phyloP scores from a whole-genome alignment of 2,113 vertebrate genomes.

The Mormyrus lacerda region DNA sequence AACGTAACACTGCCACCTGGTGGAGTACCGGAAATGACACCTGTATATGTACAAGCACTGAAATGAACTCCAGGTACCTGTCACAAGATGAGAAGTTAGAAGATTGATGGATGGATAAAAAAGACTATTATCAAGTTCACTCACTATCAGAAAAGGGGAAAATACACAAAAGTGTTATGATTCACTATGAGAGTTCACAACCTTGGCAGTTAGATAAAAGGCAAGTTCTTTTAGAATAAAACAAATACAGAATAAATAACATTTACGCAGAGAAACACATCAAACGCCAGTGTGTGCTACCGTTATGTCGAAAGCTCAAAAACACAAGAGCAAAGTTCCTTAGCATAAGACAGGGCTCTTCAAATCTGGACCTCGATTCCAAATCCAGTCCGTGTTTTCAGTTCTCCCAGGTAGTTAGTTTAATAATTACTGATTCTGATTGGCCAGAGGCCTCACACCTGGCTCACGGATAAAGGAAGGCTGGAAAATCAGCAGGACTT shows the following conservation, averaged over 20 bases:
- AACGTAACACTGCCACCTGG: not conserved
- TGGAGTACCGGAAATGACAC: not conserved
- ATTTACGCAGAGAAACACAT: not conserved
- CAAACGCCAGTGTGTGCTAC: not conserved
- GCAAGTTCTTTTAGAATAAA: not conserved
- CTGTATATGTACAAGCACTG: not conserved
- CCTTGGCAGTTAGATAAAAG: not conserved
- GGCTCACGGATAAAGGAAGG: too few relatives aligned
- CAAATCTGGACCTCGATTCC: too few relatives aligned
- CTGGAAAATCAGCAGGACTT: too few relatives aligned
- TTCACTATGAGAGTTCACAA: not conserved
- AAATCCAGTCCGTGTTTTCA: too few relatives aligned
- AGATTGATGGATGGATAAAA: not conserved
- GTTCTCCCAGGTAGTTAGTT: too few relatives aligned
- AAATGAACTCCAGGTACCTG: not conserved
- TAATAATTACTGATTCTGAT: too few relatives aligned
- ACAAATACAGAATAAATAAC: not conserved
- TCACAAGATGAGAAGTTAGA: not conserved
- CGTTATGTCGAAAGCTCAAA: not conserved
- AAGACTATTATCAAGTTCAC: not conserved
- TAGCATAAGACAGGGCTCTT: not conserved
- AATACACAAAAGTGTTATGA: not conserved
- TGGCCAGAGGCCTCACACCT: too few relatives aligned
- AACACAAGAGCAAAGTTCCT: not conserved
- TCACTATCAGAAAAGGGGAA: not conserved